Percentiles rank a stretch among this genome's conserved stretches.
These are phyloP conservation scores for Paguma larvata DNA, from an alignment of 2,797 vertebrate genomes.

Conservation along the genomic window DNA sequence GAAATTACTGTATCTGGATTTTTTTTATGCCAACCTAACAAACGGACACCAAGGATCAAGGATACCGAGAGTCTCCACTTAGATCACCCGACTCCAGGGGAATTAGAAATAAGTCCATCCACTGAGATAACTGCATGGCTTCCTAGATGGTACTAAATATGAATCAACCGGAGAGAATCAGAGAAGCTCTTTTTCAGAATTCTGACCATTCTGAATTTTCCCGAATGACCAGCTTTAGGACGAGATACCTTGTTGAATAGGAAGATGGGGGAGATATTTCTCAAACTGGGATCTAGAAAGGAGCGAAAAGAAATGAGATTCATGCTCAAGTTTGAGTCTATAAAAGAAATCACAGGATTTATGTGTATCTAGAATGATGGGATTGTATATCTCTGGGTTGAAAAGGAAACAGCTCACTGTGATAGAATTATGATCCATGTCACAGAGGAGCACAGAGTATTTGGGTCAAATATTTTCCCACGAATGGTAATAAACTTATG, in stretches of 20 bases:
- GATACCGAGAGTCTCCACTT: neutral
- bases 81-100: neutral
- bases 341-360: conserved; percentile 50
- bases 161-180: neutral
- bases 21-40: neutral
- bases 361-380: neutral
- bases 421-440: conserved; percentile 66
- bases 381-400: conserved; percentile 33
- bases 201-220: neutral
- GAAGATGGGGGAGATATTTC: neutral
- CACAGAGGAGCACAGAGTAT: conserved; percentile 66
- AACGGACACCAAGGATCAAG: neutral
- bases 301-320: neutral
- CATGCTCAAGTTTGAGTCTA: neutral
- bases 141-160: neutral
- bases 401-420: conserved; percentile 59
- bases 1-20: neutral
- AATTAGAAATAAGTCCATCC: neutral
- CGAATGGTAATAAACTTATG: conserved; percentile 74
- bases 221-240: neutral
- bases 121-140: neutral
- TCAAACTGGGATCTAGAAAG: conserved; percentile 54
- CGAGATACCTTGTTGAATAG: neutral
- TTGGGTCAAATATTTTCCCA: conserved; percentile 83
- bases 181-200: neutral